Conservation (phyloP, 2,113 vertebrate genomes). For the Alethe diademata region DNA sequence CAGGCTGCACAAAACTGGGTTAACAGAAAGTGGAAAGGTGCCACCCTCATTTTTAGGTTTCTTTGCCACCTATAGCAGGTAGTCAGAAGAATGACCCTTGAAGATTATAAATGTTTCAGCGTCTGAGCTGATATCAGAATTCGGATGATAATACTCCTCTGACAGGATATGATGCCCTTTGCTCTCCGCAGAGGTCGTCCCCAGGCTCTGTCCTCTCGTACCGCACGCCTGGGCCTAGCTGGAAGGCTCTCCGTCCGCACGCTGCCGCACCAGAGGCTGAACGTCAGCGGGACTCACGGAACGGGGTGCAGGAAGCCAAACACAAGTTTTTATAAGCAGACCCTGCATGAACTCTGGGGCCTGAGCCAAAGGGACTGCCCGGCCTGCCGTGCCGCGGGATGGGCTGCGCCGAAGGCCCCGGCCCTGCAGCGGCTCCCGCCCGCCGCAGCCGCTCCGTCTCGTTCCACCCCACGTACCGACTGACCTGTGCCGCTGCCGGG, state of each 20-base stretch:
- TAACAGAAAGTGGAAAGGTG: background rate
- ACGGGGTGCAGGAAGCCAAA: rapidly evolving
- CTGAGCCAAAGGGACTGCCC: rapidly evolving
- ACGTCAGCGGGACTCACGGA: rapidly evolving
- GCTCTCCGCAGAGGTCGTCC: too few relatives aligned
- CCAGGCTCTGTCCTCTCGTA: background rate
- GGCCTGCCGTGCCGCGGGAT: background rate
- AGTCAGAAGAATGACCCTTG: rapidly evolving
- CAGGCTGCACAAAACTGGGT: background rate
- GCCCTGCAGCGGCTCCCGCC: background rate
- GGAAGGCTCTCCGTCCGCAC: rapidly evolving
- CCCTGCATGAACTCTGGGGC: rapidly evolving
- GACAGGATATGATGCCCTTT: rapidly evolving
- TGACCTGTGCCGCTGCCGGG: background rate
- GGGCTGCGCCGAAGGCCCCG: too few relatives aligned
- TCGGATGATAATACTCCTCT: rapidly evolving
- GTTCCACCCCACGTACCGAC: background rate
- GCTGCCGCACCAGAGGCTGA: background rate
- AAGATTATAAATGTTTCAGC: rapidly evolving
- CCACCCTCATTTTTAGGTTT: too few relatives aligned
- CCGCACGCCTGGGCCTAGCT: background rate
- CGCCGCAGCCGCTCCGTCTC: background rate
- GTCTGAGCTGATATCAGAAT: background rate
- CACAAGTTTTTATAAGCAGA: rapidly evolving
- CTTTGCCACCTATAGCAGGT: background rate